A percentile compares a stretch with the other conserved stretches of the same genome.
Conservation (phyloP, 2,113 vertebrate species). For the Bubo bubo region DNA sequence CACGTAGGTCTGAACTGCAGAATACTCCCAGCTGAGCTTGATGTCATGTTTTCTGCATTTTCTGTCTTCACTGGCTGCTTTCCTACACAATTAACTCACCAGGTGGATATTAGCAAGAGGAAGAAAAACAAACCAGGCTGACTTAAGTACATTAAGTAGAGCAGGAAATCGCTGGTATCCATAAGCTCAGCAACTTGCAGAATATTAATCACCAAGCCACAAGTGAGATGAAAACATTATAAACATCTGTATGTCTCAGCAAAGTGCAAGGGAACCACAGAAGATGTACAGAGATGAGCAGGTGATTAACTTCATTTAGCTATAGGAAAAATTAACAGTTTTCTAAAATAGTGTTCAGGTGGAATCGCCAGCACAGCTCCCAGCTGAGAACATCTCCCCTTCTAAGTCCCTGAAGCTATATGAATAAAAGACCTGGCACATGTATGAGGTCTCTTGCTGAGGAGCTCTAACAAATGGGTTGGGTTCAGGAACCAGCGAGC, state of each 20-base stretch:
- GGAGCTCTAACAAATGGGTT: not conserved
- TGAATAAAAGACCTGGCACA: not conserved
- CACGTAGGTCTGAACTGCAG: not conserved
- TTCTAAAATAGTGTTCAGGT: not conserved
- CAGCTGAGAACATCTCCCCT: not conserved
- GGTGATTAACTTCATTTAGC: not conserved
- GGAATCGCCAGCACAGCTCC: not conserved
- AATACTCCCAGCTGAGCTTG: not conserved
- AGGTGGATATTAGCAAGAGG: conserved; percentile 39
- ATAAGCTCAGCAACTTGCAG: conserved; percentile 2
- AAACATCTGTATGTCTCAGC: not conserved
- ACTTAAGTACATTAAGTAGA: conserved; percentile 39
- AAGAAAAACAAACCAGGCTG: conserved; percentile 29
- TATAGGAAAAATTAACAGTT: not conserved
- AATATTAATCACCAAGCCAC: conserved; percentile 21
- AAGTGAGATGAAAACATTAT: not conserved
- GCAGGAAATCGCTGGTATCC: conserved; percentile 29
- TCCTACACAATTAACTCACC: conserved; percentile 33
- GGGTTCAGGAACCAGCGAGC: not conserved
- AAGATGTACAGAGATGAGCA: not conserved
- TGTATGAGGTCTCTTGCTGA: not conserved
- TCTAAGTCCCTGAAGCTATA: not conserved
- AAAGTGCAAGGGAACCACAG: not conserved
- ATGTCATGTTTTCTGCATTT: not conserved
- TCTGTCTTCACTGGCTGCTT: not conserved